Base-by-base conservation (phyloP, 2,797 vertebrate species). In the Cynopterus sphinx region DNA sequence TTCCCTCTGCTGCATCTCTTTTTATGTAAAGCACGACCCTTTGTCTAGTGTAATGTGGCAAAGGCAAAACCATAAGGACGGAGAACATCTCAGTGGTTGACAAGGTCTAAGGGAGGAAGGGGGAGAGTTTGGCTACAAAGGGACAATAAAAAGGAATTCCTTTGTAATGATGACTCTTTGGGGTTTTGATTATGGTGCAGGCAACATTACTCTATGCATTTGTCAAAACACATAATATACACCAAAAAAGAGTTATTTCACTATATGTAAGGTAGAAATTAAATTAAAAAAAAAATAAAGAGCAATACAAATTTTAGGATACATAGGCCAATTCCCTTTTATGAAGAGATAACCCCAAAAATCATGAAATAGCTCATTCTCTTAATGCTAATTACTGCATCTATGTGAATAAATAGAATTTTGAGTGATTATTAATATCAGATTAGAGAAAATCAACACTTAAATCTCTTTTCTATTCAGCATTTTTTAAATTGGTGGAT, bases 401-500 rank as follows among this genome's bases (percentile, higher is more conserved):
- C 67, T 77, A 61, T 91, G 92, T 91, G 78, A 97, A 83, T 86
- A 96, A 84, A 91, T 77, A 79, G 67, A 86, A 93, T 81, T 79
- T 86, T 90, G 9, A 85, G 33, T 65, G 84, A 49, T 73, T 84
- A 91, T 82, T 67, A 97, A 67, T 91, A 89, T 70, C 49, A 96
- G 26, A 33, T 91, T 96, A 96, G 93, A 70, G 61, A 41, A 95
- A 96, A 46, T 85, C 73, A 98, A 91, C 92, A 87, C 2, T 11
- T 89, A 97, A 73, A 96, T 75, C 93, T 87, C 75, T 92, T 92
- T 92, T 57, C 61, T 78, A 81, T 82, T 83, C 96, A 96, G 81
- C 82, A 81, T 89, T 92, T 96, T 96, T 95, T n/a, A 94, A 96
- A 91, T 79, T 43, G 63, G 19, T 73, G 75, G 33, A 79, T 97